Base-by-base conservation (phyloP, 1,140 invertebrate species). In the Helicoverpa zea region DNA sequence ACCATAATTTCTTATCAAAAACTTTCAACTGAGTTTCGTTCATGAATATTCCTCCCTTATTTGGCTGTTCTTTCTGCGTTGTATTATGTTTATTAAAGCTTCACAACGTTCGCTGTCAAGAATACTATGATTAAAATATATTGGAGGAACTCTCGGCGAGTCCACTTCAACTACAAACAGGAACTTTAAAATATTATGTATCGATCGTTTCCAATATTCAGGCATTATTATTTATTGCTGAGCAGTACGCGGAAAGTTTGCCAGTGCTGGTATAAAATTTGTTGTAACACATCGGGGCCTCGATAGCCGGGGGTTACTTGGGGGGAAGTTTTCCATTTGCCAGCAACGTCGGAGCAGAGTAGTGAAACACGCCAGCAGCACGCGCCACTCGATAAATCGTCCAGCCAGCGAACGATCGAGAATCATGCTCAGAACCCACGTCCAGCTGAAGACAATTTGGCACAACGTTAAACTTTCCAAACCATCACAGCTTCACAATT, bases 1-100 rank as follows among this genome's bases (percentile, higher is more conserved):
- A 88, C 87, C 87, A 90, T 90, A 90, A 90, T 89, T 87, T 84
- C 87, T 88, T 89, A 88, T 88, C 84, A 83, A 79, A 84, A 89
- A 89, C 84, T 89, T 90, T 77, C 77, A 76, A 85, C 83, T 54
- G 84, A 86, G 84, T 87, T 88, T 81, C 76, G 59, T 61, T 82
- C 79, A 85, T 89, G 86, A 89, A 88, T 89, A 90, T 88, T 88
- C 86, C 61, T 76, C 73, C 79, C 80, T 83, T 84, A 79, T 87
- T 85, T 85, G 82, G 81, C 61, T 83, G 86, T 66, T 82, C 74
- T 82, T 80, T 84, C 58, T 66, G 16, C 63, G 61, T 56, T 76
- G 56, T 83, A 82, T 77, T 80, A 82, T 58, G 63, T 83, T 72
- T 70, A 79, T 70, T 79, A 79, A 79, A 35, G 68, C 68, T 54